A percentile compares a stretch with the other conserved stretches of the same genome.
phyloP scores from a whole-genome alignment of 2,888 invertebrate species.

The Tromatobia lineatoria region DNA sequence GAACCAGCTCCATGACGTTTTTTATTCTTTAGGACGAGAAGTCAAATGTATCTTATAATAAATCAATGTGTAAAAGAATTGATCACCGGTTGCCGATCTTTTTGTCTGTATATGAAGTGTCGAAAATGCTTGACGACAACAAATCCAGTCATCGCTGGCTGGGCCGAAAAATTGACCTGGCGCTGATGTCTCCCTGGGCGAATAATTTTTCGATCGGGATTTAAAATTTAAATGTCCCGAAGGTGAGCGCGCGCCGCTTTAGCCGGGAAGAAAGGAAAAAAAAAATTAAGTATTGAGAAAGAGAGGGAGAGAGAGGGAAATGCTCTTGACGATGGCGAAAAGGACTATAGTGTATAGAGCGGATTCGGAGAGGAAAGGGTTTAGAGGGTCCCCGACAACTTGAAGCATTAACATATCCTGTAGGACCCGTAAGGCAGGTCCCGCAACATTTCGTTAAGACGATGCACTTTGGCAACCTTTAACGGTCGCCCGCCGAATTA shows the following conservation, averaged over 20 bases:
- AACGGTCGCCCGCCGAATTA: slow-evolving; percentile 82
- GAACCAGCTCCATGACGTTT: background rate
- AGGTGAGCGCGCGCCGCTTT: background rate
- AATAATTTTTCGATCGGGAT: slow-evolving; percentile 75
- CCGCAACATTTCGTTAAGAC: slow-evolving; percentile 77
- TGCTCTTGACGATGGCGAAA: slow-evolving; percentile 39
- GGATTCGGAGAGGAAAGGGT: slow-evolving; percentile 59
- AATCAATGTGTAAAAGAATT: slow-evolving; percentile 54
- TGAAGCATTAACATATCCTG: slow-evolving; percentile 82
- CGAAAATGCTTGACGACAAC: slow-evolving; percentile 42
- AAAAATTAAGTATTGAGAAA: slow-evolving; percentile 27
- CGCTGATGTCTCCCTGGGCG: slow-evolving; percentile 10
- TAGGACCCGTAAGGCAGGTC: slow-evolving; percentile 83
- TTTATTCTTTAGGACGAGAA: slow-evolving; percentile 37
- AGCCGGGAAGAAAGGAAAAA: slow-evolving; percentile 19
- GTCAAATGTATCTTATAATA: slow-evolving; percentile 51
- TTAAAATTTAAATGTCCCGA: slow-evolving; percentile 79
- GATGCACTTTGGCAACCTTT: slow-evolving; percentile 73
- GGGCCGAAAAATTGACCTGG: slow-evolving; percentile 3
- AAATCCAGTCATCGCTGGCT: background rate
- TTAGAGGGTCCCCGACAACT: slow-evolving; percentile 69
- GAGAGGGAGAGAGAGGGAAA: slow-evolving; percentile 19
- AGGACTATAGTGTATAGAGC: slow-evolving; percentile 21
- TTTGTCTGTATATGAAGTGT: slow-evolving; percentile 12
- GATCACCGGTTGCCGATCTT: slow-evolving; percentile 19